Percentiles rank a stretch among this genome's conserved stretches.
These are phyloP conservation scores for Idaea biselata DNA, from an alignment of 2,888 invertebrate species.

Conservation along the genomic window DNA sequence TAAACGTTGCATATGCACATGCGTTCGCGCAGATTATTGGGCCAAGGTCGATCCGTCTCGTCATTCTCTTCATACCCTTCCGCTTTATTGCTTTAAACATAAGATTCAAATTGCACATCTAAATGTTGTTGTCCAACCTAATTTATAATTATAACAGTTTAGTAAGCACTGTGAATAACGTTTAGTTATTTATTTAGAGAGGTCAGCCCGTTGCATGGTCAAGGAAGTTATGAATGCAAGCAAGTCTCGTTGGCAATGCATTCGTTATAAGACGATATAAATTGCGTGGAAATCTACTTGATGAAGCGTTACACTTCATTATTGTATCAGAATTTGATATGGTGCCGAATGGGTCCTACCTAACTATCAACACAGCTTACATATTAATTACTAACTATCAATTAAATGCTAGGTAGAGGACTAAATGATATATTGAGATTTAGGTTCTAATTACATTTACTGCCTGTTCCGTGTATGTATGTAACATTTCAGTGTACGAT, in stretches of 20 bases:
- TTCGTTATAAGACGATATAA: background rate
- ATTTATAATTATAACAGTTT: constrained; percentile 2
- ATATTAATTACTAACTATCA: no score
- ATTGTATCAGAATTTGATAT: background rate
- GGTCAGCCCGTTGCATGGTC: constrained; percentile 38
- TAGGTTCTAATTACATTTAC: no score
- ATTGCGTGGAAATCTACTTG: background rate
- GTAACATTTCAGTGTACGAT: no score
- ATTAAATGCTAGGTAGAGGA: no score
- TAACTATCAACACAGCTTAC: no score
- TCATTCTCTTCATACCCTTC: constrained; percentile 2
- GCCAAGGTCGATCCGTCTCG: constrained; percentile 50
- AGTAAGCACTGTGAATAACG: constrained; percentile 4
- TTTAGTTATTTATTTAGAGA: constrained; percentile 14
- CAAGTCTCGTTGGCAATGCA: background rate
- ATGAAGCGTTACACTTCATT: background rate
- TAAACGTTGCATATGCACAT: constrained; percentile 50
- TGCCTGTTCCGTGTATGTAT: no score
- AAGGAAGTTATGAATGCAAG: constrained; percentile 31
- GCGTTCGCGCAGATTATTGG: constrained; percentile 58
- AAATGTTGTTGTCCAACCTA: background rate
- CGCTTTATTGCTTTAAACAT: background rate
- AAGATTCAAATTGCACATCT: constrained; percentile 2
- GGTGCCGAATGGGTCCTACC: background rate
- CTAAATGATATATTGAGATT: no score